These are phyloP conservation scores for Platycheirus albimanus DNA, from an alignment of 2,888 invertebrate species.

Conservation along the genomic window DNA sequence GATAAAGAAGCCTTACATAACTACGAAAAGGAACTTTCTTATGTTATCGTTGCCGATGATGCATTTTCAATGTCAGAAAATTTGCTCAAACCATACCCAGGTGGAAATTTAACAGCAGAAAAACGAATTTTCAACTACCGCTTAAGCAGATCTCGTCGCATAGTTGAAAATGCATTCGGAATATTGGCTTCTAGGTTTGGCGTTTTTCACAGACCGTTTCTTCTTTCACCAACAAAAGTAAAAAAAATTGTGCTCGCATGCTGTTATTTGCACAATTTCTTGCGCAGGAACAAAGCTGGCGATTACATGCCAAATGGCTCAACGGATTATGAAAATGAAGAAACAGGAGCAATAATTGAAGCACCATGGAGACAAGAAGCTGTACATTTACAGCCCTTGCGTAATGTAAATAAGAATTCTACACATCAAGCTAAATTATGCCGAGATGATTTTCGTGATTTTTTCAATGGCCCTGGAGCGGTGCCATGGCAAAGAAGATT, in stretches of 20 bases:
- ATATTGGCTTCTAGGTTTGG: slow-evolving; percentile 17
- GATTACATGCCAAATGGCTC: too few relatives aligned
- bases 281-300: too few relatives aligned
- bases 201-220: neutral
- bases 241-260: neutral
- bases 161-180: slow-evolving; percentile 21
- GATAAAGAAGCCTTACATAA: too few relatives aligned
- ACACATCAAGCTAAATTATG: slow-evolving; percentile 7
- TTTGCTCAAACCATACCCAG: slow-evolving; percentile 2
- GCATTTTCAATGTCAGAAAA: slow-evolving; percentile 1
- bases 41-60: slow-evolving; percentile 26
- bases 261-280: slow-evolving; percentile 24
- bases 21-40: slow-evolving; percentile 11
- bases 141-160: neutral
- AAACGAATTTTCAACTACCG: slow-evolving; percentile 17
- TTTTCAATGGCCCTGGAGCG: neutral
- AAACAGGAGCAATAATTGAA: neutral
- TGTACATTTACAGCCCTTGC: too few relatives aligned
- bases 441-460: slow-evolving; percentile 12
- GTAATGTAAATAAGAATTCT: slow-evolving; percentile 18
- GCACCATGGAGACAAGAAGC: neutral
- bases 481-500: too few relatives aligned
- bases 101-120: neutral
- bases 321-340: neutral
- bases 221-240: neutral